phyloP scores from a whole-genome alignment of 2,797 vertebrate genomes.

The Poecilia gillii region DNA sequence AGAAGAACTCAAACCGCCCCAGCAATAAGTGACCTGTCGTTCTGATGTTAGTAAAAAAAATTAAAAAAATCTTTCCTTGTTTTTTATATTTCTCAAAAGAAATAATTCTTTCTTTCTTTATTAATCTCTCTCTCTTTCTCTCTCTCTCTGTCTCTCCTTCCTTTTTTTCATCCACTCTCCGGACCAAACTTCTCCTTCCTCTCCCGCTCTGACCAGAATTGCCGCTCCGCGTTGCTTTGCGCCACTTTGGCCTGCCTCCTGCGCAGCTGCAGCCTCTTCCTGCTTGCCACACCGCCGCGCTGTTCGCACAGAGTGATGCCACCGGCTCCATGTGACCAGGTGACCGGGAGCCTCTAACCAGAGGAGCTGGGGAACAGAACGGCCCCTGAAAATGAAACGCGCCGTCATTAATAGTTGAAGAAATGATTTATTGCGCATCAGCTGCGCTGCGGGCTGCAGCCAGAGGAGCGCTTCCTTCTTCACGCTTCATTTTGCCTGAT shows the following conservation, averaged over 20 bases:
- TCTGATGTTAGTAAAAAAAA: neutral
- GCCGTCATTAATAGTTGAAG: neutral
- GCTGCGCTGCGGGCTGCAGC: constrained; percentile 6
- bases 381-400: neutral
- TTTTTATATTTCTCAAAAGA: neutral
- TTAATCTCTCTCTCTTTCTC: too few relatives aligned
- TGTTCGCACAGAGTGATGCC: constrained; percentile 60
- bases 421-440: neutral
- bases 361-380: neutral
- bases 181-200: neutral
- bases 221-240: neutral
- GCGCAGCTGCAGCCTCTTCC: neutral
- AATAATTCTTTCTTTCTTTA: too few relatives aligned
- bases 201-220: neutral
- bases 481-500: constrained; percentile 46
- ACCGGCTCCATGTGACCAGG: neutral
- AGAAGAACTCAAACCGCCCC: neutral
- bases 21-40: neutral
- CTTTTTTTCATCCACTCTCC: neutral
- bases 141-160: too few relatives aligned
- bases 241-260: neutral
- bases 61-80: too few relatives aligned
- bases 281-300: constrained; percentile 70
- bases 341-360: neutral
- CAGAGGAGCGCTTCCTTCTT: constrained; percentile 37